These are phyloP conservation scores for Pogonognathellus flavescens DNA, from an alignment of 1,140 invertebrate genomes.

Conservation along the genomic window DNA sequence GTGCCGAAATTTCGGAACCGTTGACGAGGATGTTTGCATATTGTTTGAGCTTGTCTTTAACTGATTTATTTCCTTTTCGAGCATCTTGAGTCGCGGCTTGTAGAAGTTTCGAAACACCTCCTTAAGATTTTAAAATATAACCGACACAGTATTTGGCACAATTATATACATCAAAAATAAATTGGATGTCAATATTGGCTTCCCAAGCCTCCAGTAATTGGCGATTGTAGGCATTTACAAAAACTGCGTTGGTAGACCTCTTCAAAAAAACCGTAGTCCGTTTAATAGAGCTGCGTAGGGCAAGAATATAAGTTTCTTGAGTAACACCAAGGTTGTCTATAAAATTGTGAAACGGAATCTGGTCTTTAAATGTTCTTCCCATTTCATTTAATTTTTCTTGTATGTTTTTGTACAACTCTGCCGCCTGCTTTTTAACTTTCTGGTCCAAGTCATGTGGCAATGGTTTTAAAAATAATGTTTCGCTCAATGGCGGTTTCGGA, in stretches of 20 bases:
- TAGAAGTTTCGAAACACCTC: slow-evolving; percentile 50
- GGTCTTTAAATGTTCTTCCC: slow-evolving; percentile 32
- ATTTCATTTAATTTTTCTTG: not conserved
- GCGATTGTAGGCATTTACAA: not conserved
- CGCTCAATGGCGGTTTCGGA: slow-evolving; percentile 50
- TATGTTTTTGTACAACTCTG: not conserved
- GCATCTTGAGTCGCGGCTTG: too few species aligned
- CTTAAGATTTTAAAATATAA: too few species aligned
- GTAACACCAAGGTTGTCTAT: not conserved
- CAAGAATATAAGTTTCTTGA: slow-evolving; percentile 32
- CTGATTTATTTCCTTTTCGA: not conserved
- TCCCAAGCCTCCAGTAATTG: not conserved
- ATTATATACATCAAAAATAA: not conserved
- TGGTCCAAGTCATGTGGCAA: not conserved
- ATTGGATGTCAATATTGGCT: not conserved
- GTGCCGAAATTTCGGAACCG: slow-evolving; percentile 62
- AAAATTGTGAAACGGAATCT: slow-evolving; percentile 12
- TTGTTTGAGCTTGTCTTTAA: slow-evolving; percentile 41
- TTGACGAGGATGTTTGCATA: slow-evolving; percentile 49
- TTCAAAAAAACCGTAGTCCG: slow-evolving; percentile 61
- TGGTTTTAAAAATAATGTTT: slow-evolving; percentile 47
- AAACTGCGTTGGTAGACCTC: not conserved
- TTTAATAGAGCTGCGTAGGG: not conserved
- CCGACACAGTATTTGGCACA: too few species aligned
- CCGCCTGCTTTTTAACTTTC: not conserved